These are phyloP conservation scores for Oscheius sp. DNA, from an alignment of 2,888 invertebrate species.

Conservation along the genomic window DNA sequence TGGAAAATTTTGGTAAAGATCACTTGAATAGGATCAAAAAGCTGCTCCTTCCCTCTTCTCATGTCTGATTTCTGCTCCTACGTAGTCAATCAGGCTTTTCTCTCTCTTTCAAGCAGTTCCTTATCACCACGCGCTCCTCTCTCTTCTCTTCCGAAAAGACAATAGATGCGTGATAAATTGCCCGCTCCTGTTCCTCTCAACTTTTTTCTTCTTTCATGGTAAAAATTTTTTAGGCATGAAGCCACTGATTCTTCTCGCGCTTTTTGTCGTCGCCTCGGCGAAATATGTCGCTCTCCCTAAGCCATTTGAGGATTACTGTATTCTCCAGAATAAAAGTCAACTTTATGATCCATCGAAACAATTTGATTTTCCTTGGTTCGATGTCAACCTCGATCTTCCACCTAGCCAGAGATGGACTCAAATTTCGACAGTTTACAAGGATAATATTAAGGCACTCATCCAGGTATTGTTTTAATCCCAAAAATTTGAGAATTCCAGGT, in stretches of 20 bases:
- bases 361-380: conserved; percentile 60
- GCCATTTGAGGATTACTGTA: conserved; percentile 61
- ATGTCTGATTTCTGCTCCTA: not conserved
- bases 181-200: not conserved
- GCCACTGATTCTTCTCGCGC: conserved; percentile 1
- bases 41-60: not conserved
- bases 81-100: not conserved
- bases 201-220: not conserved
- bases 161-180: conserved; percentile 7
- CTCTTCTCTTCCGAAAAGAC: not conserved
- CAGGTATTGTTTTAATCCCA: conserved; percentile 31
- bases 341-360: conserved; percentile 56
- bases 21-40: no score
- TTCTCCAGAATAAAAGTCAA: conserved; percentile 58
- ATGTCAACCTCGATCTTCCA: conserved; percentile 61
- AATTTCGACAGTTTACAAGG: conserved; percentile 58
- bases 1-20: no score
- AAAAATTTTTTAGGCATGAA: conserved; percentile 12
- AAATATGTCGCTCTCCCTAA: conserved; percentile 59
- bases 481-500: conserved; percentile 9
- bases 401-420: conserved; percentile 58
- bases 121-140: not conserved
- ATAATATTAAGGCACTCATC: conserved; percentile 58
- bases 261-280: conserved; percentile 10
- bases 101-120: not conserved